Conservation (phyloP, 2,797 vertebrate species). For the Anabas testudineus region DNA sequence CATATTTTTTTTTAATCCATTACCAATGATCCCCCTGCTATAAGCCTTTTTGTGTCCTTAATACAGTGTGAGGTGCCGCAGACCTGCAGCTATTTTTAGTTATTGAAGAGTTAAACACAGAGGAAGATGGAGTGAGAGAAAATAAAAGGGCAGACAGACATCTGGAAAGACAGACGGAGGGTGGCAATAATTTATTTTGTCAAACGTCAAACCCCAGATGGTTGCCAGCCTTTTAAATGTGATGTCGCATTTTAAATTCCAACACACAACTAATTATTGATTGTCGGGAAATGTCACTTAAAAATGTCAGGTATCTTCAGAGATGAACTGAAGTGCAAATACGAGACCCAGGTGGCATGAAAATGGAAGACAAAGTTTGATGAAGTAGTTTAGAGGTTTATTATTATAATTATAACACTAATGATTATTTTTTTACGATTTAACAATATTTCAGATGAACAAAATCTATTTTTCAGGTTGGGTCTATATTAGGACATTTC, state of each 20-base stretch:
- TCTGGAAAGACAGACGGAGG: constrained; percentile 72
- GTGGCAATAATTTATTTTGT: constrained; percentile 73
- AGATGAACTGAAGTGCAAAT: constrained; percentile 39
- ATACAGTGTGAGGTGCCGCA: constrained; percentile 5
- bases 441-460: not conserved
- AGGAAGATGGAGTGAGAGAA: constrained; percentile 41
- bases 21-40: not conserved
- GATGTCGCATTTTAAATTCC: constrained; percentile 67
- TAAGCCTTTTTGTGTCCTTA: constrained; percentile 21
- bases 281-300: constrained; percentile 68
- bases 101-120: constrained; percentile 38
- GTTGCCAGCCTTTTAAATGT: constrained; percentile 67
- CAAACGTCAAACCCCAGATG: constrained; percentile 68
- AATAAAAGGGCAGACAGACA: constrained; percentile 68
- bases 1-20: not conserved
- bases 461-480: not conserved
- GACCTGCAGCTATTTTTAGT: constrained; percentile 27
- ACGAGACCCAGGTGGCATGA: not conserved
- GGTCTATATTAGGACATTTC: not conserved
- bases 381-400: not conserved
- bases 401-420: not conserved
- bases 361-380: not conserved
- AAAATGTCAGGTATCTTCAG: constrained; percentile 59
- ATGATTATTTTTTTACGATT: constrained; percentile 6
- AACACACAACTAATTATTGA: constrained; percentile 70